Conservation (phyloP, 1,140 invertebrate genomes). For the Panagrolaimus sp. region DNA sequence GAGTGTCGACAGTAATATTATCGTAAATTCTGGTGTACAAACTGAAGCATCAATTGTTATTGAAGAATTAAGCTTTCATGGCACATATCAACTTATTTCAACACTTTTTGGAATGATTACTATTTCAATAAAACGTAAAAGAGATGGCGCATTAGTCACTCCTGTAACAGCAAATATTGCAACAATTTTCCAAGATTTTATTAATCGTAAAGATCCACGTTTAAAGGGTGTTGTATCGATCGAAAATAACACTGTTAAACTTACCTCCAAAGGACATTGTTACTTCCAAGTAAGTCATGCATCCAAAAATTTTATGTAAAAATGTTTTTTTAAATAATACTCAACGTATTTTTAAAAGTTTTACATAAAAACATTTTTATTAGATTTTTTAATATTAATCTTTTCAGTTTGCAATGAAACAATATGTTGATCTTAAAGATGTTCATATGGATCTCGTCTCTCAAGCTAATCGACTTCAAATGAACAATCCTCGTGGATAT, state of each 20-base stretch:
- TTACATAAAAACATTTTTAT: too few species aligned
- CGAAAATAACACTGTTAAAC: slow-evolving; percentile 36
- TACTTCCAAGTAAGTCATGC: slow-evolving; percentile 49
- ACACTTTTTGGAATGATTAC: slow-evolving; percentile 58
- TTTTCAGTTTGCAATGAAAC: slow-evolving; percentile 53
- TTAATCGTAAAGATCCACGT: slow-evolving; percentile 27
- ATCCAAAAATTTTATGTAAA: too few species aligned
- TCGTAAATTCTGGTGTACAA: slow-evolving; percentile 58
- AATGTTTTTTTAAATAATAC: too few species aligned
- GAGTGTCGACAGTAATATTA: slow-evolving; percentile 61
- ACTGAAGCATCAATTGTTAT: slow-evolving; percentile 61
- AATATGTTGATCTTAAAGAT: slow-evolving; percentile 51
- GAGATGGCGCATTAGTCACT: slow-evolving; percentile 51
- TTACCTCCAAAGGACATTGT: slow-evolving; percentile 50
- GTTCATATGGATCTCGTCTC: background rate
- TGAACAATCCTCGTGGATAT: background rate
- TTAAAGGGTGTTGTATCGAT: slow-evolving; percentile 44
- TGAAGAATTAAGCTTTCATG: slow-evolving; percentile 60
- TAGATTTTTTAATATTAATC: background rate
- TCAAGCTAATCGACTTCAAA: slow-evolving; percentile 8
- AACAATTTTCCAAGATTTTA: slow-evolving; percentile 37
- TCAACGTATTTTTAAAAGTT: too few species aligned
- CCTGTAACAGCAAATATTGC: slow-evolving; percentile 50
- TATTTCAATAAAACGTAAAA: slow-evolving; percentile 54
- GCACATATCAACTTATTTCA: slow-evolving; percentile 59